Evolutionary conservation across 2,888 invertebrate genomes (phyloP).

Genomic region (Ormyrus pomaceus): DNA sequence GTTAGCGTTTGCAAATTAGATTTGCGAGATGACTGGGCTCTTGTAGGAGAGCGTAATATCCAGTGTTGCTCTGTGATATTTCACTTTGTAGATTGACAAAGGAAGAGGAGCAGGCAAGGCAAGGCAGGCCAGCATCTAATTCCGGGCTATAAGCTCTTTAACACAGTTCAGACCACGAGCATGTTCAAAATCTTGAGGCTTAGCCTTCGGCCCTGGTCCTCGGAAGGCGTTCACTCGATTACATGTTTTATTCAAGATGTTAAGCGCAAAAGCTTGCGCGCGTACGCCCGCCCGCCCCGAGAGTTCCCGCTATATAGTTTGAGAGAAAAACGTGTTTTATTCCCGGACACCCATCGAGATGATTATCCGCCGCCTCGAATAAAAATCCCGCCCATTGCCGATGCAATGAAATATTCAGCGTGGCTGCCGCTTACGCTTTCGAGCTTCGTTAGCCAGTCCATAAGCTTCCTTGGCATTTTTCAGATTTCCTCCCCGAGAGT

Average conservation of each 20-base stretch:
- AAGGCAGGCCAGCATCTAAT: constrained; percentile 19
- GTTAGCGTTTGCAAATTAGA: too few relatives aligned
- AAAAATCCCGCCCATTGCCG: constrained; percentile 2
- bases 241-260: constrained; percentile 57
- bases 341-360: constrained; percentile 26
- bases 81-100: constrained; percentile 45
- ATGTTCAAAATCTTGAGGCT: constrained; percentile 51
- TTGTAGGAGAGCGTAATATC: too few relatives aligned
- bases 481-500: too few relatives aligned
- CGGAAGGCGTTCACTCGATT: constrained; percentile 56
- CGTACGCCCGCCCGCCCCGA: not conserved
- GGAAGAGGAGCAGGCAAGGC: not conserved
- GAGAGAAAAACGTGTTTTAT: constrained; percentile 34
- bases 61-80: constrained; percentile 4
- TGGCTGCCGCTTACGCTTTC: not conserved
- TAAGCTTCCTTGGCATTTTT: not conserved
- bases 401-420: constrained; percentile 15
- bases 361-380: constrained; percentile 25
- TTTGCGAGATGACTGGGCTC: too few relatives aligned
- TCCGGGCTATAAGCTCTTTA: constrained; percentile 46
- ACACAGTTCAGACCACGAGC: constrained; percentile 41
- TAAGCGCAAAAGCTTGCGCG: constrained; percentile 37
- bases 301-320: not conserved
- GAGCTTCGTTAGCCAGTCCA: not conserved
- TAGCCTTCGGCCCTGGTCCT: constrained; percentile 15